Evolutionary conservation across 1,140 invertebrate genomes (phyloP), one percentile per base, ranked within the genome.

Genomic region (Phthorimaea operculella): DNA sequence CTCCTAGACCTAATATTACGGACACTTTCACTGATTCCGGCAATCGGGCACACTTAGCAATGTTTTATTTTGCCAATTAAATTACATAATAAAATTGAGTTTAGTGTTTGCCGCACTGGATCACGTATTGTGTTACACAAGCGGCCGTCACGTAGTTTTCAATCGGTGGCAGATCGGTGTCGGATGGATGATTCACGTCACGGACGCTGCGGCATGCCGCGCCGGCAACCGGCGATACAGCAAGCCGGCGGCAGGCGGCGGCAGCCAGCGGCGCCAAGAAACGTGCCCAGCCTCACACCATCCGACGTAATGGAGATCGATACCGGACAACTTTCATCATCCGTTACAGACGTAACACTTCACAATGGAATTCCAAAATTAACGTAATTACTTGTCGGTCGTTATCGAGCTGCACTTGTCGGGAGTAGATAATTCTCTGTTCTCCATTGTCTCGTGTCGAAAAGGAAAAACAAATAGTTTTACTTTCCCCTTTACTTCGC

Each of bases 401-500:
- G 34, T 36, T 45, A 55, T 55, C 51, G 34, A 47, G 48, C 45
- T 49, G 51, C 47, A 50, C 55, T 36, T 57, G 51, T 52, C 51
- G 55, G 56, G 51, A 34, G 58, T 52, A 52, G 54, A 59, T 56
- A 64, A 64, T 68, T 66, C 60, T 62, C 51, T 55, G 51, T 58
- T 54, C 51, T 34, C 51, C 52, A 65, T 76, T 77, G 65, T 76
- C 62, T 71, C 48, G 63, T 33, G 33, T 44, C 54, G 52, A 71
- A 75, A 73, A 76, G 66, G 75, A 75, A 76, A 79, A 79, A 76
- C 79, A 81, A 83, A 79, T 72, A 83, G 63, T 65, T 76, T 77
- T 71, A 80, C 78, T 82, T 83, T 83, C 79, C 74, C 79, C 77
- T 81, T 76, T 83, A 79, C 68, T 79, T 73, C 62, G 67, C 70